These are phyloP conservation scores for Haplochromis vanheusdeni DNA, from an alignment of 2,113 vertebrate genomes.

Conservation along the genomic window DNA sequence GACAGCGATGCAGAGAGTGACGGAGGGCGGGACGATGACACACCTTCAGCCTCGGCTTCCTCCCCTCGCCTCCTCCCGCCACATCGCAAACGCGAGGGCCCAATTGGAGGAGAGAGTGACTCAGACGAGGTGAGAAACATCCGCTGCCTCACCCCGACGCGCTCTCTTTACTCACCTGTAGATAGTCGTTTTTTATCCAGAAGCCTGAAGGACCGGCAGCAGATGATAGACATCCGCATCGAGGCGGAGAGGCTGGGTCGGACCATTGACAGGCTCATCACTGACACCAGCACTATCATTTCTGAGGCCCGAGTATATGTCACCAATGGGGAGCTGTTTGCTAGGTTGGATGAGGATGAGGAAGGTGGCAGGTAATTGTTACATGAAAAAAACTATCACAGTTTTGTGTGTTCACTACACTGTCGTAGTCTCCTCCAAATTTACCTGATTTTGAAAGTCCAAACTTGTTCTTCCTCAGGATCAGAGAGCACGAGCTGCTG, in stretches of 20 bases:
- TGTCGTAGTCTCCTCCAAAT: background rate
- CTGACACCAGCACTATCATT: slow-evolving; percentile 97
- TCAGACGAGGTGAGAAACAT: slow-evolving; percentile 94
- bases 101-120: slow-evolving; percentile 93
- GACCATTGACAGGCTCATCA: slow-evolving; percentile 93
- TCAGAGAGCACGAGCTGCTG: slow-evolving; percentile 94
- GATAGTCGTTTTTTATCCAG: slow-evolving; percentile 85
- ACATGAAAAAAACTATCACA: background rate
- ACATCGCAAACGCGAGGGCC: slow-evolving; percentile 93
- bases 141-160: slow-evolving; percentile 90
- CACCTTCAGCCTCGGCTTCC: slow-evolving; percentile 39
- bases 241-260: slow-evolving; percentile 94
- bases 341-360: slow-evolving; percentile 90
- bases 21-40: slow-evolving; percentile 86
- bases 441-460: background rate
- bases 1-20: slow-evolving; percentile 96
- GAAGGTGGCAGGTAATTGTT: slow-evolving; percentile 79
- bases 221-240: slow-evolving; percentile 94
- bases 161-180: slow-evolving; percentile 81
- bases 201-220: slow-evolving; percentile 92
- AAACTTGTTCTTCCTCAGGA: slow-evolving; percentile 52
- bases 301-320: slow-evolving; percentile 91
- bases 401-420: background rate
- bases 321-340: slow-evolving; percentile 90
- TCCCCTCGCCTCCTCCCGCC: slow-evolving; percentile 80